Base-by-base conservation (phyloP, 1,140 invertebrate genomes). In the Micrasema longulum region DNA sequence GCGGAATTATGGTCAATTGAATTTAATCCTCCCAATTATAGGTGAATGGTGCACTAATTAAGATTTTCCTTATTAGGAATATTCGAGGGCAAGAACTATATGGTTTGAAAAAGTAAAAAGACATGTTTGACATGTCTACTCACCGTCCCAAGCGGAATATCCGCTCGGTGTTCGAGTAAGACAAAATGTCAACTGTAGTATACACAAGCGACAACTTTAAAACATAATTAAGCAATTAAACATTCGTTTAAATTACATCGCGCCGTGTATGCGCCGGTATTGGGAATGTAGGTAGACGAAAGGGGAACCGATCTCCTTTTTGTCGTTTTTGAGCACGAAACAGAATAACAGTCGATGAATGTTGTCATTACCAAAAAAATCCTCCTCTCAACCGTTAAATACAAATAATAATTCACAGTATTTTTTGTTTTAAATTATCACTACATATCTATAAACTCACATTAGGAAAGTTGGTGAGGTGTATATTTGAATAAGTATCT, bases 11-110 rank as follows among this genome's bases (percentile, higher is more conserved):
- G 23, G 35, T 41, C 35, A 69, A 62, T 38, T 69, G 53, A 52
- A 38, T 69, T 12, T 45, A 69, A 69, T 43, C 43, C 36, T 26
- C 26, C 66, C 50, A 53, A 36, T 23, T 45, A 45, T 35, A 53
- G 66, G 66, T 57, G 52, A 69, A 26, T 45, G 36, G 12, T 57
- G 6, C 22, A 43, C 47, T 36, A 50, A 55, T 38, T 55, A 26
- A 35, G 36, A 55, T 69, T 69, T 60, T 69, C 68, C 68, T 62
- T 69, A 69, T 69, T 69, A 36, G 68, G 68, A 38, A 69, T 60
- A 41, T 36, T 16, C 55, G 68, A 69, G 68, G 68, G 68, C 68
- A 63, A 48, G 43, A 45, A 63, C 41, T 14, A 69, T 14, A 16
- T 36, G 38, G 22, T 41, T 38, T 36, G 53, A 20, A 22, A 48